A percentile compares a stretch with the other conserved stretches of the same genome.
phyloP scores from a whole-genome alignment of 2,113 vertebrate genomes.

The Peucedramus taeniatus region DNA sequence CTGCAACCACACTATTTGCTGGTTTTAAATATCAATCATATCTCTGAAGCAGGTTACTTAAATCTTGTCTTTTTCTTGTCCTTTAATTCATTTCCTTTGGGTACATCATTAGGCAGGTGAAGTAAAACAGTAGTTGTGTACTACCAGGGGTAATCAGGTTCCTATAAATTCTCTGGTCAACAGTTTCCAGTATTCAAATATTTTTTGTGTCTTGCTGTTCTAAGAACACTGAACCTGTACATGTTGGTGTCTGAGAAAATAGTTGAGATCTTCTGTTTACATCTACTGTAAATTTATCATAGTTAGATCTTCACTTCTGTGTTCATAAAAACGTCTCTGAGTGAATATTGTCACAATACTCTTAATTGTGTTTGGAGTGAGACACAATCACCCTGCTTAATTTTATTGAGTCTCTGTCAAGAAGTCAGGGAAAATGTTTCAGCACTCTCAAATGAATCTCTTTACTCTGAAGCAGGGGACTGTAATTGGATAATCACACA shows the following conservation, averaged over 20 bases:
- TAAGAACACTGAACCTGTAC: not conserved
- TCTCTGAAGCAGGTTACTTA: not conserved
- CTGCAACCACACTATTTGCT: not conserved
- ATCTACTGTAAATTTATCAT: not conserved
- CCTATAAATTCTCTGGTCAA: not conserved
- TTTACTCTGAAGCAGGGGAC: not conserved
- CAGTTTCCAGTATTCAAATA: not conserved
- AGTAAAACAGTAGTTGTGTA: not conserved
- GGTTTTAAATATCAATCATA: not conserved
- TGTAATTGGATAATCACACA: not conserved
- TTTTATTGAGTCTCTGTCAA: not conserved
- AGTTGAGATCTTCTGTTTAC: not conserved
- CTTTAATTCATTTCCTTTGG: not conserved
- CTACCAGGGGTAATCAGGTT: not conserved
- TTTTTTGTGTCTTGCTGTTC: not conserved
- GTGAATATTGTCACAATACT: not conserved
- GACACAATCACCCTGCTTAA: not conserved
- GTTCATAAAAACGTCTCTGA: not conserved
- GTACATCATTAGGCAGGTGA: not conserved
- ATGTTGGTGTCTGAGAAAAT: not conserved
- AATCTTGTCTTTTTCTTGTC: not conserved
- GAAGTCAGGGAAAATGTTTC: not conserved
- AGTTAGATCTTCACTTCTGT: not conserved
- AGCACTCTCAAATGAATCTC: not conserved
- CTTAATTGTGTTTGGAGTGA: not conserved